A percentile compares a stretch with the other conserved stretches of the same genome.
phyloP scores from a whole-genome alignment of 2,797 vertebrate genomes.

The Lepidocolaptes lacrymiger region DNA sequence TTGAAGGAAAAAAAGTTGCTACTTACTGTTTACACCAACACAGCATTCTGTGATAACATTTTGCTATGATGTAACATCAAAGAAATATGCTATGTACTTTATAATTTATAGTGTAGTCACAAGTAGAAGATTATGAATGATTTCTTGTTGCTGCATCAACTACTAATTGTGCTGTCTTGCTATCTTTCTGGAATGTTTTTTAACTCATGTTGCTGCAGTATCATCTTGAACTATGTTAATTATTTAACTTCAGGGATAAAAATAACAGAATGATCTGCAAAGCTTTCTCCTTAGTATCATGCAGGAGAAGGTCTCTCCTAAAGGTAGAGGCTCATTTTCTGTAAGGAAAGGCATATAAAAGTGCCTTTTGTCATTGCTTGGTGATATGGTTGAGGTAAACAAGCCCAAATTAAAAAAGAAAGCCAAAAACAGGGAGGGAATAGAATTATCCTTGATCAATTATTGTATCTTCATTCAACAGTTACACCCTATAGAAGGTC shows the following conservation, averaged over 20 bases:
- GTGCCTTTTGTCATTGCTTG: not conserved
- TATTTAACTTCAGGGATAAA: not conserved
- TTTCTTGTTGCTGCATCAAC: not conserved
- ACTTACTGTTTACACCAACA: not conserved
- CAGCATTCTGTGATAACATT: not conserved
- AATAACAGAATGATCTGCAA: not conserved
- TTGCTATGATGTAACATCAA: not conserved
- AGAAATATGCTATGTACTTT: not conserved
- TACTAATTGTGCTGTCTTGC: not conserved
- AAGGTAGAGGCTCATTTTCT: not conserved
- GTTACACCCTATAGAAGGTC: not conserved
- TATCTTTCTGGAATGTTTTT: not conserved
- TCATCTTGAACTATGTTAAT: not conserved
- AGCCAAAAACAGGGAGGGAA: not conserved
- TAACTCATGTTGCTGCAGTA: not conserved
- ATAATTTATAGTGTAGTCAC: not conserved
- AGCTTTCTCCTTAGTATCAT: not conserved
- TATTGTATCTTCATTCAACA: not conserved
- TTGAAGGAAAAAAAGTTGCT: not conserved
- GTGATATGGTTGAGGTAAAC: not conserved
- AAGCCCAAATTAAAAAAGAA: not conserved
- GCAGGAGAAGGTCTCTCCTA: not conserved
- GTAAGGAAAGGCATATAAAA: not conserved
- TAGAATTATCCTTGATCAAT: not conserved
- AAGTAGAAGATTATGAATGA: not conserved